A percentile compares a stretch with the other conserved stretches of the same genome.
phyloP scores from a whole-genome alignment of 2,888 invertebrate genomes.

The Orchesella flavescens region DNA sequence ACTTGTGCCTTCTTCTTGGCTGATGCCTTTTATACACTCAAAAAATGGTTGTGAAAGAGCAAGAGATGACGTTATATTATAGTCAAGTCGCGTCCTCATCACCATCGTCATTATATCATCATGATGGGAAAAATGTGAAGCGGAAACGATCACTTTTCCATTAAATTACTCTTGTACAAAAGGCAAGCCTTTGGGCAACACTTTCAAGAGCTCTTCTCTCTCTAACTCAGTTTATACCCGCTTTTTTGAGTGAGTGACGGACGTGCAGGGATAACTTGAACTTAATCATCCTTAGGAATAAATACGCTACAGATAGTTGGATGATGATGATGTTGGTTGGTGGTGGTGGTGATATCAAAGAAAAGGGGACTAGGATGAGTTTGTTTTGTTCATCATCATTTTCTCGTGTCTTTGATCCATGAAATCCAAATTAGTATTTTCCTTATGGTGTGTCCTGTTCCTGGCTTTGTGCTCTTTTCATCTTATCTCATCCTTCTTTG shows the following conservation, averaged over 20 bases:
- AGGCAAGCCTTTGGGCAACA: constrained; percentile 20
- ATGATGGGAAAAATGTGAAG: background rate
- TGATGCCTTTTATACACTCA: no score
- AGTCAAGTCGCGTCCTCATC: no score
- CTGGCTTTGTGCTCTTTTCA: background rate
- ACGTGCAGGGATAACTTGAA: constrained; percentile 9
- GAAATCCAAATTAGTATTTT: constrained; percentile 18
- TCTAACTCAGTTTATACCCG: background rate
- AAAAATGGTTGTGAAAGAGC: no score
- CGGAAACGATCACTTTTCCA: constrained; percentile 24
- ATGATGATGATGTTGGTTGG: no score
- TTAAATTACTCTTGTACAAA: constrained; percentile 23
- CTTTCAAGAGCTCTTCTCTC: background rate
- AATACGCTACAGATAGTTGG: no score
- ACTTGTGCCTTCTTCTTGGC: no score
- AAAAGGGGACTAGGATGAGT: constrained; percentile 1
- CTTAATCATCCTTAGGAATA: background rate
- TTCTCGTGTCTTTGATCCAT: background rate
- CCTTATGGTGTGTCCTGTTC: background rate
- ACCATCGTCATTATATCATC: background rate
- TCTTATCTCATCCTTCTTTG: background rate
- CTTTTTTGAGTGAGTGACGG: constrained; percentile 1
- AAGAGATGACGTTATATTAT: no score
- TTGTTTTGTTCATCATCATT: background rate
- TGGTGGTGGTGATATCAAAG: background rate